phyloP scores from a whole-genome alignment of 2,113 vertebrate genomes.

The Caranx ignobilis region DNA sequence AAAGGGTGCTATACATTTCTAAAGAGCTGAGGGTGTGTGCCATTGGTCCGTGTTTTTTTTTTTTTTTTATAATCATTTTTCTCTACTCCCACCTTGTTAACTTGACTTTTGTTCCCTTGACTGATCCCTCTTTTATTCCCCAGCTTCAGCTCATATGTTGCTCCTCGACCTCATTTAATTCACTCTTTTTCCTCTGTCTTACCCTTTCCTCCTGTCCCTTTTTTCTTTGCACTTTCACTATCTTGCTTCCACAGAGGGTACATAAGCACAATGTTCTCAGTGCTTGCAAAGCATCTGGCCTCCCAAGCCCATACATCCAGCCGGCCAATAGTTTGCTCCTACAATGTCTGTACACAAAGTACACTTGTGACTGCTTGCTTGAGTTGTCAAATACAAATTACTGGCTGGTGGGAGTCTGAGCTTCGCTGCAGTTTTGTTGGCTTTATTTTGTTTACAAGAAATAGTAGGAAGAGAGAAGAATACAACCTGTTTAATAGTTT shows the following conservation, averaged over 20 bases:
- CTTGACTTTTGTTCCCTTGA: conserved; percentile 71
- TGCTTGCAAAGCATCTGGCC: conserved; percentile 78
- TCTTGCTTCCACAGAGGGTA: conserved; percentile 84
- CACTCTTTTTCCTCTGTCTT: conserved; percentile 49
- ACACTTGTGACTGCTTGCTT: conserved; percentile 83
- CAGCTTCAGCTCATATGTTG: conserved; percentile 59
- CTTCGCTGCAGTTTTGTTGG: conserved; percentile 78
- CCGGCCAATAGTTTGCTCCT: conserved; percentile 84
- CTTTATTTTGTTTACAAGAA: conserved; percentile 78
- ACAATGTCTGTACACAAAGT: conserved; percentile 84
- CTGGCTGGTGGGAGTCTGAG: conserved; percentile 81
- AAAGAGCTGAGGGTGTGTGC: conserved; percentile 25
- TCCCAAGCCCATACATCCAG: conserved; percentile 77
- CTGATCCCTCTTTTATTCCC: conserved; percentile 68
- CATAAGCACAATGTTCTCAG: conserved; percentile 82
- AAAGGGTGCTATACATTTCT: conserved; percentile 11
- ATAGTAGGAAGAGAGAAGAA: conserved; percentile 63
- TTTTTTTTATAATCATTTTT: conserved; percentile 41
- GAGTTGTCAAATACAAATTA: conserved; percentile 89
- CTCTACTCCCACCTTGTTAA: conserved; percentile 66
- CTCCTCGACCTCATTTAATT: conserved; percentile 69
- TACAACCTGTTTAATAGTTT: conserved; percentile 77
- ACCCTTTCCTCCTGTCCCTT: conserved; percentile 43
- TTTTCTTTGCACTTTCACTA: conserved; percentile 82
- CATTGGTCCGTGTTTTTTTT: conserved; percentile 14